Percentiles rank a stretch among this genome's conserved stretches.
Conservation (phyloP, 2,888 invertebrate species). For the Hyposoter dolosus region DNA sequence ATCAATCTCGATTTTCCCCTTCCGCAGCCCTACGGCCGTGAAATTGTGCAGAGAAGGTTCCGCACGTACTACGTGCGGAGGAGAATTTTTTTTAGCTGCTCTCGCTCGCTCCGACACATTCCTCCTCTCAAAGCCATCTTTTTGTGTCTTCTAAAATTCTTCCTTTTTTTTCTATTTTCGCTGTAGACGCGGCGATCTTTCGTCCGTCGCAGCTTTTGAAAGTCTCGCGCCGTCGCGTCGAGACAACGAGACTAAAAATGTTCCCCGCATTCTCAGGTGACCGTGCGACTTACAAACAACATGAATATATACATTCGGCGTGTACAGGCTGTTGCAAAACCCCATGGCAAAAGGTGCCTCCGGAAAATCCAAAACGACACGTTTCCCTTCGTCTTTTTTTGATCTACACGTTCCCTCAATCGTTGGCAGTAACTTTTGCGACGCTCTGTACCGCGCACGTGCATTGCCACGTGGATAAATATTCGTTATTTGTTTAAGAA, state of each 20-base stretch:
- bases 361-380: not conserved
- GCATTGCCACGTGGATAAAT: not conserved
- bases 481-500: not conserved
- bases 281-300: slow-evolving; percentile 43
- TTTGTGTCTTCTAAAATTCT: slow-evolving; percentile 48
- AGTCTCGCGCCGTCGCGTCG: slow-evolving; percentile 56
- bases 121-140: slow-evolving; percentile 36
- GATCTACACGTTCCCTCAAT: not conserved
- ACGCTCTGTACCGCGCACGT: not conserved
- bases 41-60: slow-evolving; percentile 53
- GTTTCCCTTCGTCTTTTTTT: not conserved
- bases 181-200: slow-evolving; percentile 13
- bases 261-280: slow-evolving; percentile 61
- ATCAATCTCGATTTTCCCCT: slow-evolving; percentile 52
- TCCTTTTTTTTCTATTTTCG: slow-evolving; percentile 22
- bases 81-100: slow-evolving; percentile 41
- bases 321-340: not conserved
- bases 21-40: slow-evolving; percentile 49
- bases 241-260: slow-evolving; percentile 59
- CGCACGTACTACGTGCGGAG: slow-evolving; percentile 53
- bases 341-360: not conserved
- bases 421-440: not conserved
- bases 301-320: not conserved
- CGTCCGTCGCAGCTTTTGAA: slow-evolving; percentile 53
- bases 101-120: slow-evolving; percentile 29